phyloP scores from a whole-genome alignment of 2,888 invertebrate genomes.

The Perizoma affinitatum region DNA sequence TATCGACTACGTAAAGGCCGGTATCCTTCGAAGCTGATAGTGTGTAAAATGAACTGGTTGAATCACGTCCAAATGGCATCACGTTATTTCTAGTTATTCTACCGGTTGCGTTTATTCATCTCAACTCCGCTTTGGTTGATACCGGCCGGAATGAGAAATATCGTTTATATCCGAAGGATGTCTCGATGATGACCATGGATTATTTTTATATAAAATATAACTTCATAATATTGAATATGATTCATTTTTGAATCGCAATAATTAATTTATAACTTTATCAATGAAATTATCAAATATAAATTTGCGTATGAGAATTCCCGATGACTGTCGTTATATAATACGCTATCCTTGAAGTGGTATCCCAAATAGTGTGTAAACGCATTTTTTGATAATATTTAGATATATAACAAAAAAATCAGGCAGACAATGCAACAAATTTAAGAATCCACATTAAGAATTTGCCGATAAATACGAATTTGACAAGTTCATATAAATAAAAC shows the following conservation, averaged over 20 bases:
- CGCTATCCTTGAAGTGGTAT: constrained; percentile 3
- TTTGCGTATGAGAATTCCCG: constrained; percentile 3
- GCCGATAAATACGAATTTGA: too few species aligned
- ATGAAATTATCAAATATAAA: constrained; percentile 5
- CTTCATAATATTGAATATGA: too few species aligned
- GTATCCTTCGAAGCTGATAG: constrained; percentile 21
- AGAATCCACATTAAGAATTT: too few species aligned
- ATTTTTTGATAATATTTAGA: constrained; percentile 9
- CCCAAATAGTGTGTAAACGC: constrained; percentile 7
- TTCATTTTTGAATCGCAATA: constrained; percentile 10
- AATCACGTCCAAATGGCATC: not conserved
- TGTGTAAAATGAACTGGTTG: constrained; percentile 7
- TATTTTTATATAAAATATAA: constrained; percentile 6
- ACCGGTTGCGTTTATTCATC: not conserved
- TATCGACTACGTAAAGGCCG: constrained; percentile 14
- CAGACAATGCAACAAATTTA: not conserved
- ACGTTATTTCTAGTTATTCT: not conserved
- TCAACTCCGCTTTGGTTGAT: constrained; percentile 18
- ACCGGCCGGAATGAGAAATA: not conserved
- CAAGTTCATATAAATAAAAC: too few species aligned
- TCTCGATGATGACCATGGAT: not conserved
- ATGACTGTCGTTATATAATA: not conserved
- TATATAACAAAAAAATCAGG: constrained; percentile 7
- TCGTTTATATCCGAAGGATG: too few species aligned
- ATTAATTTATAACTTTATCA: not conserved